Evolutionary conservation across 2,888 invertebrate species (phyloP).

Genomic region (Disparrhopalites patrizii): DNA sequence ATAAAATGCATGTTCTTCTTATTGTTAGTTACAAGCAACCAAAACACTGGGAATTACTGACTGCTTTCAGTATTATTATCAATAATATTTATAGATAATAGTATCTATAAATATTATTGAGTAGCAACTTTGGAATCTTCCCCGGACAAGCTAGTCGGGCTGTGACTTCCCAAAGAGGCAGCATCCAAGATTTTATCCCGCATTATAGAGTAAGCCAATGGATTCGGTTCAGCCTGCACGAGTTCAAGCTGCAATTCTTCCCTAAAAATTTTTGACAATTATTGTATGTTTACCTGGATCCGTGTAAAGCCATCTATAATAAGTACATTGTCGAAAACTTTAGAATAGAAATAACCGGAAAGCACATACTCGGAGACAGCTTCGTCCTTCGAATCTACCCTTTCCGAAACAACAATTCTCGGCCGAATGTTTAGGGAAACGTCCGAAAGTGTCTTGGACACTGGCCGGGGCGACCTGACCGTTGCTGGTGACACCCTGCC

Average conservation of each 20-base stretch:
- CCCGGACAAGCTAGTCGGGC: slow-evolving; percentile 16
- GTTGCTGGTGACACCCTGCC: slow-evolving; percentile 21
- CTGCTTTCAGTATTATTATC: no score
- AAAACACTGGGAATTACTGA: no score
- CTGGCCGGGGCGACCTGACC: slow-evolving; percentile 31
- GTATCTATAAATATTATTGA: no score
- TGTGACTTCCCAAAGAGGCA: slow-evolving; percentile 17
- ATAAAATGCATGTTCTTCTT: no score
- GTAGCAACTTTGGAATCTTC: neutral
- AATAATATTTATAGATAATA: no score
- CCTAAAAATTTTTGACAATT: slow-evolving; percentile 21
- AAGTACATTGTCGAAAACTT: neutral
- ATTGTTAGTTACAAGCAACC: no score
- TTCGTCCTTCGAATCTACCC: slow-evolving; percentile 28
- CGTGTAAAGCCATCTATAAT: neutral
- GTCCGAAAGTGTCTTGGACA: slow-evolving; percentile 34
- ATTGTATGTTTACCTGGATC: neutral
- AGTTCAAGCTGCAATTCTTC: slow-evolving; percentile 30
- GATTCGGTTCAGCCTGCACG: slow-evolving; percentile 33
- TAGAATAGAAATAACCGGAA: neutral
- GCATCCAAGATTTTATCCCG: slow-evolving; percentile 42
- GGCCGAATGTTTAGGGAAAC: slow-evolving; percentile 25
- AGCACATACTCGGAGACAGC: slow-evolving; percentile 33
- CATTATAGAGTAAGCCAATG: slow-evolving; percentile 39
- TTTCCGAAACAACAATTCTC: slow-evolving; percentile 21